phyloP scores from a whole-genome alignment of 1,140 invertebrate species.

The Drepana arcuata region DNA sequence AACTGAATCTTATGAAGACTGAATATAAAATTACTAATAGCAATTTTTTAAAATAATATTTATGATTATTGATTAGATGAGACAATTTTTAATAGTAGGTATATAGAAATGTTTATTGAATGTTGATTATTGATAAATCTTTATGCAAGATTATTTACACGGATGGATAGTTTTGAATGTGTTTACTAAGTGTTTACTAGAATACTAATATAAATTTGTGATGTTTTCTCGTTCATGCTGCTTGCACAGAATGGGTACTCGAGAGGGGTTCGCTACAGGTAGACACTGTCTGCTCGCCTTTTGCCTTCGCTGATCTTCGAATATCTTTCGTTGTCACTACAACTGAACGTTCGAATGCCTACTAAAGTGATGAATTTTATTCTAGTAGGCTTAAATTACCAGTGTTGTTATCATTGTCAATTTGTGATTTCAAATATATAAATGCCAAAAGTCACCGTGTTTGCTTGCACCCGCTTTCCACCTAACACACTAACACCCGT shows the following conservation, averaged over 20 bases:
- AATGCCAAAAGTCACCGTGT: conserved; percentile 31
- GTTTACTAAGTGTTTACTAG: conserved; percentile 39
- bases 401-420: conserved; percentile 42
- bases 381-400: conserved; percentile 36
- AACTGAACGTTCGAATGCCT: no score
- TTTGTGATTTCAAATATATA: conserved; percentile 45
- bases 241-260: conserved; percentile 58
- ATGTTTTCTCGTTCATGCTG: conserved; percentile 47
- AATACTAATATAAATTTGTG: conserved; percentile 26
- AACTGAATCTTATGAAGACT: conserved; percentile 1
- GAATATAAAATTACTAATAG: conserved; percentile 10
- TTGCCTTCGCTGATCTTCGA: no score
- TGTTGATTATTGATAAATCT: conserved; percentile 41
- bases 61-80: conserved; percentile 15
- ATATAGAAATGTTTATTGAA: conserved; percentile 25
- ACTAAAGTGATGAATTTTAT: conserved; percentile 36
- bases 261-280: conserved; percentile 60
- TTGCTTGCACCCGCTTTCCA: conserved; percentile 41
- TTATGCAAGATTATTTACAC: conserved; percentile 25
- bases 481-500: conserved; percentile 16
- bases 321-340: no score
- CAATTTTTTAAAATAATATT: conserved; percentile 16
- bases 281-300: conserved; percentile 27
- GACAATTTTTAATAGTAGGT: conserved; percentile 18
- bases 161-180: conserved; percentile 35